phyloP scores from a whole-genome alignment of 2,113 vertebrate species.

The Ifrita kowaldi region DNA sequence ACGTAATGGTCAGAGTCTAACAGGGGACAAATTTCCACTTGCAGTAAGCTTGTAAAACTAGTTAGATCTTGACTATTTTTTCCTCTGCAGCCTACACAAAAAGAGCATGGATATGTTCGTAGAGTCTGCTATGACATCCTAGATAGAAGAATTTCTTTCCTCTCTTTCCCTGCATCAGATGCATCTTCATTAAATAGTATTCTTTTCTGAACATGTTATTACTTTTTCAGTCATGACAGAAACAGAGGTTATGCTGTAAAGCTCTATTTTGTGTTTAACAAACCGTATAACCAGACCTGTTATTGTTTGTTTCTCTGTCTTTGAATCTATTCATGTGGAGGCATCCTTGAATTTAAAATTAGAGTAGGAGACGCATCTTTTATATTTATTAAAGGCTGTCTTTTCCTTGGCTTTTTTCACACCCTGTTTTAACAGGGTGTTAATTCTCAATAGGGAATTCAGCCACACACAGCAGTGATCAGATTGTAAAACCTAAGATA shows the following conservation, averaged over 20 bases:
- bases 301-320: slow-evolving; percentile 15
- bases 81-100: neutral
- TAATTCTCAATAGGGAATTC: neutral
- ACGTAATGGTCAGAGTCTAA: neutral
- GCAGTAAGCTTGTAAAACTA: neutral
- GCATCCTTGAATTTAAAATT: slow-evolving; percentile 30
- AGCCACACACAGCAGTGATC: neutral
- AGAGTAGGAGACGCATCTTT: neutral
- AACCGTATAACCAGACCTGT: slow-evolving; percentile 15
- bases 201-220: slow-evolving; percentile 40
- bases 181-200: slow-evolving; percentile 8
- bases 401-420: slow-evolving; percentile 18
- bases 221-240: slow-evolving; percentile 28
- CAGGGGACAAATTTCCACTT: neutral
- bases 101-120: neutral
- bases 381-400: slow-evolving; percentile 22
- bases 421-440: neutral
- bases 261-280: slow-evolving; percentile 40
- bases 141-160: neutral
- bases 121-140: neutral
- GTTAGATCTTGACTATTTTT: neutral
- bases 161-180: neutral
- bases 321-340: neutral
- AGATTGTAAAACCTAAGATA: slow-evolving; percentile 4
- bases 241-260: slow-evolving; percentile 6